phyloP scores from a whole-genome alignment of 2,888 invertebrate genomes.

The Tetheella fluctuosa region DNA sequence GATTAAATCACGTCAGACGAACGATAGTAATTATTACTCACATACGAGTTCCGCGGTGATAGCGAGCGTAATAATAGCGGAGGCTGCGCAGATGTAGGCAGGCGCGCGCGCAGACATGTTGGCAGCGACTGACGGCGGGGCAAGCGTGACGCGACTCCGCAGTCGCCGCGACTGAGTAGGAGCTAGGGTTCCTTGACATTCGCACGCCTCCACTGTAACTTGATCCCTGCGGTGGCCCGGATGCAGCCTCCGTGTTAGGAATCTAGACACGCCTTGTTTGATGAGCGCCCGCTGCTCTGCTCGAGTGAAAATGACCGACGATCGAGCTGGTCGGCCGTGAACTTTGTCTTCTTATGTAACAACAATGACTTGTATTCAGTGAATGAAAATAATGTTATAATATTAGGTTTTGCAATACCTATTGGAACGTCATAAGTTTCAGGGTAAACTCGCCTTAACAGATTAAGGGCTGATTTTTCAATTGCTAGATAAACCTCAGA shows the following conservation, averaged over 20 bases:
- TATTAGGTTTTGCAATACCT: constrained; percentile 17
- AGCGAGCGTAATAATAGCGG: constrained; percentile 38
- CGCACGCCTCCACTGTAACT: constrained; percentile 72
- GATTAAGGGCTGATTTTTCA: neutral
- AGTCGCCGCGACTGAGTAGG: constrained; percentile 22
- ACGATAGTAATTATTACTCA: constrained; percentile 49
- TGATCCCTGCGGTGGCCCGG: constrained; percentile 78
- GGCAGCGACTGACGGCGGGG: constrained; percentile 63
- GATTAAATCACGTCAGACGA: neutral
- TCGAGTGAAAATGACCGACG: constrained; percentile 63
- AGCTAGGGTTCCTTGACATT: constrained; percentile 81
- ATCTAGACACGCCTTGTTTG: constrained; percentile 75
- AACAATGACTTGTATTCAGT: constrained; percentile 49
- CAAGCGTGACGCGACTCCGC: constrained; percentile 32
- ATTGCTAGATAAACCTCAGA: no score
- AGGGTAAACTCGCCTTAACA: neutral
- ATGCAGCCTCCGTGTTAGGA: constrained; percentile 79
- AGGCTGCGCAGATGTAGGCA: constrained; percentile 34
- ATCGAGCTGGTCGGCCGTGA: constrained; percentile 63
- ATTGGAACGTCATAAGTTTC: neutral
- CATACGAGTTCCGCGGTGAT: constrained; percentile 47
- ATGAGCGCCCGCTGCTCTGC: constrained; percentile 48
- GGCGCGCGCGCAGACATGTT: constrained; percentile 76
- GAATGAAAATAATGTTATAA: constrained; percentile 42
- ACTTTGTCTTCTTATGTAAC: constrained; percentile 73